Conservation (phyloP, 1,140 invertebrate species). For the Chrysoperla carnea region DNA sequence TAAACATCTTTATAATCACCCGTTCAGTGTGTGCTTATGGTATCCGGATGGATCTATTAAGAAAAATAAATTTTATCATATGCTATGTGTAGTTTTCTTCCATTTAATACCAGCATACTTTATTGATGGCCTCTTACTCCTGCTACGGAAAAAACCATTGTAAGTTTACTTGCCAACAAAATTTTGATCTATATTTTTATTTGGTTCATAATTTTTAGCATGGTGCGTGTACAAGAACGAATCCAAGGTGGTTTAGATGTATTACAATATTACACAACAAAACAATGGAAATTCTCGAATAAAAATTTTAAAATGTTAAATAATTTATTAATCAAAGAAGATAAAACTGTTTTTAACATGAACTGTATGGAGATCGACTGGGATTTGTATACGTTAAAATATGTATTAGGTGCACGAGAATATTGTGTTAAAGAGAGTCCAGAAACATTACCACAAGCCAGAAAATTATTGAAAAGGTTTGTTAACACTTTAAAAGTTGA, state of each 20-base stretch:
- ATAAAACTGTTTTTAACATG: conserved; percentile 36
- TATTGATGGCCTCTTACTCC: conserved; percentile 44
- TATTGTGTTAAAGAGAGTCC: conserved; percentile 62
- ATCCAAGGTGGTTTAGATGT: conserved; percentile 41
- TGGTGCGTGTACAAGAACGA: conserved; percentile 45
- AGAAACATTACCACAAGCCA: conserved; percentile 50
- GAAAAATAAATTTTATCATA: conserved; percentile 42
- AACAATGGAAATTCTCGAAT: conserved; percentile 65
- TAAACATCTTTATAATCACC: conserved; percentile 35
- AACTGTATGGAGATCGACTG: conserved; percentile 40
- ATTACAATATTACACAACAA: conserved; percentile 73
- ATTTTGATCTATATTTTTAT: not conserved
- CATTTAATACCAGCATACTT: conserved; percentile 70
- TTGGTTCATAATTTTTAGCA: conserved; percentile 32
- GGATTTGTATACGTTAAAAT: conserved; percentile 46
- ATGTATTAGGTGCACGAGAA: conserved; percentile 52
- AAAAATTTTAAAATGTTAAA: conserved; percentile 46
- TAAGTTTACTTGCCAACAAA: conserved; percentile 25
- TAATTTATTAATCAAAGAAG: conserved; percentile 33
- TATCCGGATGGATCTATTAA: conserved; percentile 64
- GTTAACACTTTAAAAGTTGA: conserved; percentile 1
- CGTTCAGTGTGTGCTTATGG: conserved; percentile 53
- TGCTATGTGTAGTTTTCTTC: conserved; percentile 48
- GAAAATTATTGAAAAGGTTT: conserved; percentile 32
- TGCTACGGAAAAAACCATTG: conserved; percentile 62